Conservation (phyloP, 2,113 vertebrate species). For the Crotalus tigris region DNA sequence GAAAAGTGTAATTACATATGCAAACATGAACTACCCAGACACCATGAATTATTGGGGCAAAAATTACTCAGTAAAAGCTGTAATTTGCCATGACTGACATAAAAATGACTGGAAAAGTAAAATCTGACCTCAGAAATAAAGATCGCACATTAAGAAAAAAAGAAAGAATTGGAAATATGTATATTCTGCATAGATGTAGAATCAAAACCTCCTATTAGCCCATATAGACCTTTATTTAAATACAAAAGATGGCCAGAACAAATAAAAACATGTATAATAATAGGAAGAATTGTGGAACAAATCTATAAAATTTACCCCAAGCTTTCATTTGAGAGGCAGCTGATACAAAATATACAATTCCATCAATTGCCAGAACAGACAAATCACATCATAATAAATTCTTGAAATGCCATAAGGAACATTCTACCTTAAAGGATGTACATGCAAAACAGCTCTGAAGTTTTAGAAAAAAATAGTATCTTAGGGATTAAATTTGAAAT, state of each 20-base stretch:
- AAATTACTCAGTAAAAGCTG: not conserved
- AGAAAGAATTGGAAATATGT: not conserved
- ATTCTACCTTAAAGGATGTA: not conserved
- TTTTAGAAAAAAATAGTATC: not conserved
- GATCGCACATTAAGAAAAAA: not conserved
- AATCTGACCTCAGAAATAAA: not conserved
- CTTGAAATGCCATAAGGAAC: not conserved
- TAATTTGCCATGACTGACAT: not conserved
- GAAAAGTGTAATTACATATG: not conserved
- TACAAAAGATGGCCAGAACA: not conserved
- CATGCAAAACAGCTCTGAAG: not conserved
- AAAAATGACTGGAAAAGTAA: not conserved
- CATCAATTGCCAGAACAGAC: not conserved
- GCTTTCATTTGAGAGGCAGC: not conserved
- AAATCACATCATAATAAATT: not conserved
- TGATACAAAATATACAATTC: not conserved
- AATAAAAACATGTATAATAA: not conserved
- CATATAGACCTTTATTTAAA: not conserved
- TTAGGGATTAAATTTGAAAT: not conserved
- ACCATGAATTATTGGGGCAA: not conserved
- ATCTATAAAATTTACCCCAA: not conserved
- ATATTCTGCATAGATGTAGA: not conserved
- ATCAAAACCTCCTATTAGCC: not conserved
- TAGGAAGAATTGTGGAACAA: not conserved
- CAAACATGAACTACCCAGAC: not conserved